Percentiles rank a stretch among this genome's conserved stretches.
phyloP scores from a whole-genome alignment of 2,797 vertebrate genomes.

The Galago senegalensis region DNA sequence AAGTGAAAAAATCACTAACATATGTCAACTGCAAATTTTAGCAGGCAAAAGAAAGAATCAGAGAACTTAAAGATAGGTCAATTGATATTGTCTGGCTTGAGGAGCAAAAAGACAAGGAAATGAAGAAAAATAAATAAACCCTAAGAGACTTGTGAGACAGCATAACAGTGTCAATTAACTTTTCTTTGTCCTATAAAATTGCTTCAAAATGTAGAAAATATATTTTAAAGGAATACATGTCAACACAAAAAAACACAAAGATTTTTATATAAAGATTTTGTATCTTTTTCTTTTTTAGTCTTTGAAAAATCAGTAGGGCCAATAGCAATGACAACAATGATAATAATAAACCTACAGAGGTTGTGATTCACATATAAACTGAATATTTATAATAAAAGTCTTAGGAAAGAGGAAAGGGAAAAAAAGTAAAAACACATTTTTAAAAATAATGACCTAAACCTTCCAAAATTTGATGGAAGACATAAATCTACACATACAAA shows the following conservation, averaged over 20 bases:
- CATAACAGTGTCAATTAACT: background rate
- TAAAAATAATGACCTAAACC: background rate
- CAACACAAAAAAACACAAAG: background rate
- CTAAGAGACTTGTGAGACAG: background rate
- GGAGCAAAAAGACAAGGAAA: background rate
- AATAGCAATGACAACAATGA: background rate
- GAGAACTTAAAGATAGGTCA: background rate
- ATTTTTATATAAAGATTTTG: too few species aligned
- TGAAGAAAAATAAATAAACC: background rate
- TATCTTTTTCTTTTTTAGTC: background rate
- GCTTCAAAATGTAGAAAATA: background rate
- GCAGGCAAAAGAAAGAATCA: background rate
- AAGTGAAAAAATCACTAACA: background rate
- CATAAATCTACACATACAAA: background rate
- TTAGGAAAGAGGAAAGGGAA: background rate
- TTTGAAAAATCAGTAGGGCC: background rate
- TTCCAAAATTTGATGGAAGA: background rate
- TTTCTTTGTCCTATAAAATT: background rate
- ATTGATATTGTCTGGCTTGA: background rate
- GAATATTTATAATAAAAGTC: background rate
- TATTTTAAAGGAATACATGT: background rate
- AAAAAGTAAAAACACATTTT: background rate
- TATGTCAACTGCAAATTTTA: background rate
- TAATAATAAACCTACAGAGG: background rate
- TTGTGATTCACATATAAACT: background rate